Evolutionary conservation across 2,888 invertebrate genomes (phyloP), one percentile per base, ranked within the genome.

Genomic region (Liodrosophila aerea): DNA sequence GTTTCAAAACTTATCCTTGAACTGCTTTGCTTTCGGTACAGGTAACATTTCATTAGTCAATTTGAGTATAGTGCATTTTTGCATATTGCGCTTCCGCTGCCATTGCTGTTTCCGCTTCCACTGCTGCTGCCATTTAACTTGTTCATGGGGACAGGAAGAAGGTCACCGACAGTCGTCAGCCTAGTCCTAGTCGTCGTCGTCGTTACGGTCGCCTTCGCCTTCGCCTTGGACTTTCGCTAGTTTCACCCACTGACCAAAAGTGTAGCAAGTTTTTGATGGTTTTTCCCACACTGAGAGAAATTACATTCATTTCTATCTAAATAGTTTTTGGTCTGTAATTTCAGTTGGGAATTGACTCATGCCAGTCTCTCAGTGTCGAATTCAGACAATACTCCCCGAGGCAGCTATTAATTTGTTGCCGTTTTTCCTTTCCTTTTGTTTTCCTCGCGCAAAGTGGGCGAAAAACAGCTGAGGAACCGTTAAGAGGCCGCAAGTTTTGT

Each of bases 401-500:
- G 45, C 41, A 33, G 57, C 69, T 66, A 71, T 69, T 69, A 69
- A 69, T 71, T 71, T 69, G 61, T 49, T n/a, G 27, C 12, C 64
- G 45, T 66, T 70, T 18, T 30, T 13, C n/a, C 12, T 30, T 49
- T 39, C 8, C 16, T 12, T 47, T 47, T 47, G 11, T 36, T 37
- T 47, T 22, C 16, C 7, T 8, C 7, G 34, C 7, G 7, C 7
- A 34, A n/a, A 4, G 9, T n/a, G 5, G n/a, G 18, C 7, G 18
- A 1, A 1, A n/a, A 7, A 2, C 1, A 16, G 37, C n/a, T 39
- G 18, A 18, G 18, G 18, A 45, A 15, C 39, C 57, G 49, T 65
- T 71, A 60, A 72, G 63, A 63, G 66, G 66, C 69, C 73, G 58
- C 64, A 57, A 41, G 63, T 54, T 63, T 61, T 59, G 62, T 61